phyloP scores from a whole-genome alignment of 2,113 vertebrate genomes.

The Nothoprocta pentlandii region DNA sequence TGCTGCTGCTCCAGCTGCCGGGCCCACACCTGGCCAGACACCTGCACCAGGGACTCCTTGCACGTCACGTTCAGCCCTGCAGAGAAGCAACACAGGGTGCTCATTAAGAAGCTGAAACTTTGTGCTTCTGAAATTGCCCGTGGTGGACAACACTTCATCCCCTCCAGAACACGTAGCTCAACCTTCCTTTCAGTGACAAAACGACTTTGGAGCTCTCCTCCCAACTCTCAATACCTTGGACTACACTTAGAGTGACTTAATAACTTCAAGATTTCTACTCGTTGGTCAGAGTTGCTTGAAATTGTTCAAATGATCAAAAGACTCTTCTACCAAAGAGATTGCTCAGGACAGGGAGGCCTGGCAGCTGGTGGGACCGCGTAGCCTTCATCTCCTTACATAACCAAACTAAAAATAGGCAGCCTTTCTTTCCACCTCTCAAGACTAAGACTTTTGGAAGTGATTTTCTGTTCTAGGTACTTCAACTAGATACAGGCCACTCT shows the following conservation, averaged over 20 bases:
- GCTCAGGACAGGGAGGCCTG: not conserved
- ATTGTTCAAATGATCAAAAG: not conserved
- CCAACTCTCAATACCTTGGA: not conserved
- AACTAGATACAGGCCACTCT: not conserved
- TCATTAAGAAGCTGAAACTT: not conserved
- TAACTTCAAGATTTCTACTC: not conserved
- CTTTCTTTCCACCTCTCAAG: not conserved
- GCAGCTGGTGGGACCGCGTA: not conserved
- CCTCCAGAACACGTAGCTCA: not conserved
- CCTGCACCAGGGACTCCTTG: not conserved
- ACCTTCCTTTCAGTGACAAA: not conserved
- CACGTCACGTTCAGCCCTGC: conserved; percentile 38
- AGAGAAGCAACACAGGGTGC: not conserved
- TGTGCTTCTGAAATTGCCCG: not conserved
- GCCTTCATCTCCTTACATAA: not conserved
- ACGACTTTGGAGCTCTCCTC: not conserved
- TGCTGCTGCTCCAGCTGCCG: not conserved
- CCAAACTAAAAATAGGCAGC: not conserved
- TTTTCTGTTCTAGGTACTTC: not conserved
- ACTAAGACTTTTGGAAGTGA: not conserved
- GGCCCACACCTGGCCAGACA: conserved; percentile 31
- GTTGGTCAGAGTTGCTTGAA: not conserved
- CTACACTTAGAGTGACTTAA: not conserved
- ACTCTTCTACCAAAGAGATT: not conserved
- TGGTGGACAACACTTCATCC: not conserved